Conservation (phyloP, 2,797 vertebrate genomes). For the Lithobates sylvaticus region DNA sequence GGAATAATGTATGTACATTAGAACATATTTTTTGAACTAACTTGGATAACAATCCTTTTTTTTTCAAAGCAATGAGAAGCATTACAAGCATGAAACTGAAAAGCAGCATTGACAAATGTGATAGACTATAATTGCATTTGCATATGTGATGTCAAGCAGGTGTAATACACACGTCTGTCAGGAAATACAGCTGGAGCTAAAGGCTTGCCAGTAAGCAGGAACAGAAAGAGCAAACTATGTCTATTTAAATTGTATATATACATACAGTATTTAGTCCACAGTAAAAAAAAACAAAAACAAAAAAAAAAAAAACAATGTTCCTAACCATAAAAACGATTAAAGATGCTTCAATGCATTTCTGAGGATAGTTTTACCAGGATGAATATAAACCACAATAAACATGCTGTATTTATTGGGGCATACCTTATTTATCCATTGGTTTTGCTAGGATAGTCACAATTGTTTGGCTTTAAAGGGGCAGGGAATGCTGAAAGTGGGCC, state of each 20-base stretch:
- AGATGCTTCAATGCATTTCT: not conserved
- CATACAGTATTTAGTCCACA: not conserved
- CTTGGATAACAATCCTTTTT: not conserved
- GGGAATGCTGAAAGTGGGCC: too few relatives aligned
- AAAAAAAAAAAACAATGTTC: too few relatives aligned
- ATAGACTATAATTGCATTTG: slow-evolving; percentile 35
- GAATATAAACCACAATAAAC: not conserved
- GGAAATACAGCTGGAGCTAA: slow-evolving; percentile 39
- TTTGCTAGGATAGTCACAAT: too few relatives aligned
- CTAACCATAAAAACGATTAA: too few relatives aligned
- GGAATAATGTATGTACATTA: not conserved
- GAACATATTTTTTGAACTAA: not conserved
- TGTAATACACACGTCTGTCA: slow-evolving; percentile 44
- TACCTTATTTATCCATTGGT: too few relatives aligned
- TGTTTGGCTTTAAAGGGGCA: too few relatives aligned
- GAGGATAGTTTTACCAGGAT: not conserved
- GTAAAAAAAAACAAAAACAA: not conserved
- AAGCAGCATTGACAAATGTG: slow-evolving; percentile 4
- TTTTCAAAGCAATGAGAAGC: not conserved
- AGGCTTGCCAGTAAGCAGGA: slow-evolving; percentile 30
- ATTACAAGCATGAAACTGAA: not conserved
- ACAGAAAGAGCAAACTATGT: not conserved
- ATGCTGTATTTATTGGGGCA: not conserved
- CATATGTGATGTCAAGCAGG: slow-evolving; percentile 47
- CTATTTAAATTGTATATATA: not conserved